Evolutionary conservation across 2,113 vertebrate species (phyloP), one percentile per base, ranked within the genome.

Genomic region (Egretta garzetta): DNA sequence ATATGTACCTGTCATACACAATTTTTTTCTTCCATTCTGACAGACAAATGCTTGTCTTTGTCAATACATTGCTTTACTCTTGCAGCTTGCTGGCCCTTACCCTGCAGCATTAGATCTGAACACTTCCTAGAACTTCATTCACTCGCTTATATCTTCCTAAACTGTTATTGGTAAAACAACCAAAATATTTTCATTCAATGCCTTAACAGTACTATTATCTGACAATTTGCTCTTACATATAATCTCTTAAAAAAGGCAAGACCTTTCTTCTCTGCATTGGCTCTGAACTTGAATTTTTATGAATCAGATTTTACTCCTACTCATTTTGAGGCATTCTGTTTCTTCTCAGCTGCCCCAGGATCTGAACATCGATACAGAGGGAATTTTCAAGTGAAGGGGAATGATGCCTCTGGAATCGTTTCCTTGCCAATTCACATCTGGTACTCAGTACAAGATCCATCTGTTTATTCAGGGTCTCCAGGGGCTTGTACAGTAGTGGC

Each of bases 301-400:
- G 27, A 94, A 84, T 90, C 37, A 50, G 21, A 37, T 75, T 86
- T 91, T 79, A 41, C 45, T 93, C 75, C 86, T 75, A 37, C 35
- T 93, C 43, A 66, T 90, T 88, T 72, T 88, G 50, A 90, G 68
- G 33, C 66, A 62, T 66, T 88, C 60, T 58, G 5, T 67, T 92
- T 76, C 67, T 88, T 56, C 49, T 62, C 58, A 16, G 45, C 45
- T 74, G 53, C 41, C 86, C 59, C 74, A 50, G 74, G 60, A 83
- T 39, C 59, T 89, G 33, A 85, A 85, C 33, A 83, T 64, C 63
- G 33, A 45, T 22, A 84, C 35, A 73, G 5, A 55, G 64, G 60
- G 80, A 80, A 72, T 88, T 94, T 85, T 92, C 94, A 88, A 88
- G 30, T 53, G 74, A 91, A 72, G 60, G 33, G 52, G 41, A 90